Evolutionary conservation across 2,888 invertebrate genomes (phyloP).

Genomic region (Drosophila niveifrons): DNA sequence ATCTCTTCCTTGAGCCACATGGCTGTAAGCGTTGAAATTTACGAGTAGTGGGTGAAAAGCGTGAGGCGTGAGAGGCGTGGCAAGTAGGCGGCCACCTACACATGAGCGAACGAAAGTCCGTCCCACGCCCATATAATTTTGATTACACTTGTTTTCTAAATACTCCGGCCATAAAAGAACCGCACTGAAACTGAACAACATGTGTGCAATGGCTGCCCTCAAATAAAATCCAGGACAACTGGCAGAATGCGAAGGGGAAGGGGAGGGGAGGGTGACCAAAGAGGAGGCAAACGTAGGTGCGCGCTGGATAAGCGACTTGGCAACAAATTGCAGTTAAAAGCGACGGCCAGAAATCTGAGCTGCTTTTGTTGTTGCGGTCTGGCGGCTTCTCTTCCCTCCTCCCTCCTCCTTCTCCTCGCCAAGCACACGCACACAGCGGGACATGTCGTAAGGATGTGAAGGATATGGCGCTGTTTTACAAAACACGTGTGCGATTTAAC

Average conservation of each 20-base stretch:
- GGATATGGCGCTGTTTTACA: slow-evolving; percentile 72
- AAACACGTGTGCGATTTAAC: slow-evolving; percentile 80
- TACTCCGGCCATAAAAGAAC: slow-evolving; percentile 63
- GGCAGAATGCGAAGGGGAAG: slow-evolving; percentile 8
- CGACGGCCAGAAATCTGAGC: slow-evolving; percentile 62
- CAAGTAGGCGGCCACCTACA: slow-evolving; percentile 3
- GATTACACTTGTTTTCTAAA: slow-evolving; percentile 80
- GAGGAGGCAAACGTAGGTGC: neutral
- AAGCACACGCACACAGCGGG: slow-evolving; percentile 45
- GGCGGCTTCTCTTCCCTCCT: too few species aligned
- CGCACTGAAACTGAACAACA: slow-evolving; percentile 46
- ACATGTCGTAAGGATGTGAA: slow-evolving; percentile 69
- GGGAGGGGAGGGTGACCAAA: neutral
- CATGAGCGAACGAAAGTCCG: neutral
- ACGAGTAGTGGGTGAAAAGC: slow-evolving; percentile 33
- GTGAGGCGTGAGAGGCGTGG: slow-evolving; percentile 1
- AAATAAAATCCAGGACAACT: slow-evolving; percentile 63
- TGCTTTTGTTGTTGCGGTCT: slow-evolving; percentile 24
- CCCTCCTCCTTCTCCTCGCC: neutral
- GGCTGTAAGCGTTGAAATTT: slow-evolving; percentile 68
- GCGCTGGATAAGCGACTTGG: slow-evolving; percentile 60
- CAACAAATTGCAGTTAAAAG: slow-evolving; percentile 77
- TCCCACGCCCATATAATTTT: slow-evolving; percentile 79
- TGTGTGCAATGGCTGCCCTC: slow-evolving; percentile 40
- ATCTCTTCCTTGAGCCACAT: slow-evolving; percentile 56